phyloP scores from a whole-genome alignment of 2,113 vertebrate species.

The Collichthys lucidus region DNA sequence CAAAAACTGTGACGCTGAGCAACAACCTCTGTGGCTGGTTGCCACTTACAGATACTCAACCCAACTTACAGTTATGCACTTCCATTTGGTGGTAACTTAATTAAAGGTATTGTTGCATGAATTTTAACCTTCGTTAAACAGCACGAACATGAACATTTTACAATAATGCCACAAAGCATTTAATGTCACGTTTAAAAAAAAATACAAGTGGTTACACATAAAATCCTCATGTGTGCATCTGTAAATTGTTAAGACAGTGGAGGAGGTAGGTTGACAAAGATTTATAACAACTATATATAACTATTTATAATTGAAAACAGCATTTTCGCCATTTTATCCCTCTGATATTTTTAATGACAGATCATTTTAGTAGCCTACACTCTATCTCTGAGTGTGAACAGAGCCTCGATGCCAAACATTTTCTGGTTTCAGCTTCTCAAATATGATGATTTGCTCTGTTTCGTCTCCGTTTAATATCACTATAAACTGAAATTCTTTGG shows the following conservation, averaged over 20 bases:
- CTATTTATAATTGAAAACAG: too few species aligned
- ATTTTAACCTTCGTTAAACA: conserved; percentile 15
- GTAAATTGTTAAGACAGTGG: conserved; percentile 8
- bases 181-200: conserved; percentile 1
- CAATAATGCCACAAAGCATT: conserved; percentile 9
- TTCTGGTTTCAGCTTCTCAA: background rate
- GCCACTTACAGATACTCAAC: background rate
- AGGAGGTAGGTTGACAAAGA: conserved; percentile 18
- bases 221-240: conserved; percentile 17
- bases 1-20: too few species aligned
- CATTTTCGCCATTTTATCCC: background rate
- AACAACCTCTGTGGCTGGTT: too few species aligned
- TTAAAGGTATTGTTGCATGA: conserved; percentile 33
- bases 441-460: background rate
- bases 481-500: background rate
- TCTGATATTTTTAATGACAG: background rate
- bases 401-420: background rate
- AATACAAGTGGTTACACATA: conserved; percentile 34
- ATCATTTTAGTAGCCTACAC: background rate
- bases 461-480: background rate
- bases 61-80: background rate
- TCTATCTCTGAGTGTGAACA: background rate
- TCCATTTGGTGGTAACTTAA: background rate
- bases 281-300: too few species aligned
- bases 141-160: background rate